Conservation (phyloP, 1,140 invertebrate species). For the Aradophagus sp. region DNA sequence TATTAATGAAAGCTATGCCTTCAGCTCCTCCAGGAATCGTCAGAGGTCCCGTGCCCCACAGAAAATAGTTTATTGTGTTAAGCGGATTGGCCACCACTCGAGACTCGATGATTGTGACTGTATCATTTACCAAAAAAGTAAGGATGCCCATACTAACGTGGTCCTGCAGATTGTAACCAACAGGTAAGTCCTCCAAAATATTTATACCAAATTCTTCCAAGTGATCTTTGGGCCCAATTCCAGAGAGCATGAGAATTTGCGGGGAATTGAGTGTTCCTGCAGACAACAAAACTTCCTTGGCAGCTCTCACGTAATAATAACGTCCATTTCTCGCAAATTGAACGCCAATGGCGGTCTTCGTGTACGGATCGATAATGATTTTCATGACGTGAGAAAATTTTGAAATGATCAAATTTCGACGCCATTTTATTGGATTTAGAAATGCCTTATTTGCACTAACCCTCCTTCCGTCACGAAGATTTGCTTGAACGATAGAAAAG, state of each 20-base stretch:
- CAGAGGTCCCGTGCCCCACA: constrained; percentile 78
- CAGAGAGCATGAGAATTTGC: constrained; percentile 79
- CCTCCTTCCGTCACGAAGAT: constrained; percentile 79
- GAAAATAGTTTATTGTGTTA: constrained; percentile 77
- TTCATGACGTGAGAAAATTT: constrained; percentile 80
- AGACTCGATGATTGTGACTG: constrained; percentile 76
- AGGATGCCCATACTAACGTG: constrained; percentile 83
- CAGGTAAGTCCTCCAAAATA: constrained; percentile 80
- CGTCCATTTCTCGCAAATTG: constrained; percentile 78
- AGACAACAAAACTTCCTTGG: constrained; percentile 77
- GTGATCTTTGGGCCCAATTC: constrained; percentile 75
- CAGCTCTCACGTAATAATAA: constrained; percentile 70
- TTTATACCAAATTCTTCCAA: constrained; percentile 74
- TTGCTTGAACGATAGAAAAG: constrained; percentile 82
- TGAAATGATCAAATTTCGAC: constrained; percentile 82
- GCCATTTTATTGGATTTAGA: constrained; percentile 77
- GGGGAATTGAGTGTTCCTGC: constrained; percentile 78
- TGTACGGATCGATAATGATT: constrained; percentile 79
- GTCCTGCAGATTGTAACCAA: constrained; percentile 88
- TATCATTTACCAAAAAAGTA: constrained; percentile 81
- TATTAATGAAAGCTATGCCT: constrained; percentile 82
- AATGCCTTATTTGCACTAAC: constrained; percentile 84
- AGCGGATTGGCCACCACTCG: constrained; percentile 73
- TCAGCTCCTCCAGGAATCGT: constrained; percentile 84
- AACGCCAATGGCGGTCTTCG: constrained; percentile 79